These are phyloP conservation scores for Pantala flavescens DNA, from an alignment of 1,140 invertebrate species.

Conservation along the genomic window DNA sequence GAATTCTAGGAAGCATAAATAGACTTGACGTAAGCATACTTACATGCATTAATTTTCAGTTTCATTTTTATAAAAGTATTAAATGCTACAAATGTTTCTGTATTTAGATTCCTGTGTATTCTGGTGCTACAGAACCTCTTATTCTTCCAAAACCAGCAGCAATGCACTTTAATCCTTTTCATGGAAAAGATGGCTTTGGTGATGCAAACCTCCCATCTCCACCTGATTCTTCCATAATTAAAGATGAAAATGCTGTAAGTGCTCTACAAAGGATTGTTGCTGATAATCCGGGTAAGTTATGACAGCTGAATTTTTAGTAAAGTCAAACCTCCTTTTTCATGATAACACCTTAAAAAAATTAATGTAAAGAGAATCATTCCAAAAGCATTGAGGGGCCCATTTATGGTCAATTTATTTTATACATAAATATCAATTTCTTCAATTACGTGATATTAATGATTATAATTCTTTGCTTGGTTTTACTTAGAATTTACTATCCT, in stretches of 20 bases:
- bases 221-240: conserved; percentile 21
- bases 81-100: conserved; percentile 5
- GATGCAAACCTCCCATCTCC: conserved; percentile 32
- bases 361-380: too few species aligned
- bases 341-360: background rate
- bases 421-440: too few species aligned
- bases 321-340: too few species aligned
- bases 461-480: too few species aligned
- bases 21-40: conserved; percentile 39
- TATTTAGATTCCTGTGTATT: conserved; percentile 51
- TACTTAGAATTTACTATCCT: too few species aligned
- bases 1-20: conserved; percentile 40
- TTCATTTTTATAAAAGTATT: background rate
- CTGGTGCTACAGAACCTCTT: conserved; percentile 43
- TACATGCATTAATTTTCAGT: background rate
- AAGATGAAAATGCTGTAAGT: conserved; percentile 33
- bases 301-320: background rate
- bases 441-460: too few species aligned
- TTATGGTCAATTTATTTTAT: too few species aligned
- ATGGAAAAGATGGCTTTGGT: conserved; percentile 57
- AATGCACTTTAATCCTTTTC: conserved; percentile 30
- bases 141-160: conserved; percentile 31
- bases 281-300: conserved; percentile 33
- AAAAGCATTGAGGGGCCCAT: too few species aligned
- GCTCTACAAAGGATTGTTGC: conserved; percentile 40